Evolutionary conservation across 2,113 vertebrate genomes (phyloP), one percentile per base, ranked within the genome.

Genomic region (Reinhardtius hippoglossoides): DNA sequence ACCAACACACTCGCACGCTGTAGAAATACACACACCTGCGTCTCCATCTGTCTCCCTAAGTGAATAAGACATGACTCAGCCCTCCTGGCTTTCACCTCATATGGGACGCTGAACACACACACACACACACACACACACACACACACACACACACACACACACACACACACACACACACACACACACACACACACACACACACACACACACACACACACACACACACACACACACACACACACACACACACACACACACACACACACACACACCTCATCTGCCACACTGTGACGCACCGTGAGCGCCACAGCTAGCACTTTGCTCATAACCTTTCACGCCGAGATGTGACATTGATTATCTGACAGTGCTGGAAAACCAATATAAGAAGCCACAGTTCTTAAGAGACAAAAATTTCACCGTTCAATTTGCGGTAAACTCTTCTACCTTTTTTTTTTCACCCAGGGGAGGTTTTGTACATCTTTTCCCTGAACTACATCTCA

Each of bases 41-140:
- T 87, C 72, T 88, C 91, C 88, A 90, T 92, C 88, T 91, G 87
- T 88, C 85, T 90, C 78, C 57, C 78, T 80, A 74, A 88, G 70
- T 85, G 83, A 88, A 77, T 76, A 80, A 90, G 84, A 89, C 48
- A 55, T 90, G 88, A 91, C 80, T 92, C 89, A 91, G 77, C 62
- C 71, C 78, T 88, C 66, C 67, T 79, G 88, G 82, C 88, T 80
- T 80, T 78, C 56, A 70, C 77, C 80, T 90, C 90, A 85, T 63
- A 69, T 71, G 78, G 80, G 85, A 87, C 74, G 74, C 69, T 61
- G 75, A 86, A 78, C 46, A 84, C 21, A 13, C 83, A 85, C 83
- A 81, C 69, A 50, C 64, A 78, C 56, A 72, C n/a, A 20, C 56
- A 15, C 57, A 63, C 61, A 63, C 63, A n/a, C 56, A 27, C 44